Base-by-base conservation (phyloP, 2,888 invertebrate species). In the Nephrotoma flavescens region DNA sequence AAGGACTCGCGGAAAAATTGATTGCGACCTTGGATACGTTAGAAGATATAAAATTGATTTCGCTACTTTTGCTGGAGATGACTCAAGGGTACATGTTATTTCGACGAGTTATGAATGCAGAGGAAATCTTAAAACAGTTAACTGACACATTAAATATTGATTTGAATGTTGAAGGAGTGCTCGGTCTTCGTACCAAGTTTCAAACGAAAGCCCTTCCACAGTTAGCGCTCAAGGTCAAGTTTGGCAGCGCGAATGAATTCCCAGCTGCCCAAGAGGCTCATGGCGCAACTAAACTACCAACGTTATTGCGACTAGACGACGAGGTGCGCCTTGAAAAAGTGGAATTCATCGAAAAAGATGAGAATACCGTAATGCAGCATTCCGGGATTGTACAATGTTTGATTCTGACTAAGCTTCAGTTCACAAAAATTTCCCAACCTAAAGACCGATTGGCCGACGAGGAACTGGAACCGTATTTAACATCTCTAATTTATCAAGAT, bases 181-280 rank as follows among this genome's bases (percentile, higher is more conserved):
- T 99, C 88, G 99, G 99, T 0, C 96, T 96, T 90, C 94, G 99
- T 88, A 99, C 99, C 7, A 96, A 95, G 89, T 97, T 95, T 90
- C 99, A 99, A 91, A 93, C 95, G 89, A 95, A 94, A 83, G 93
- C 95, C 45, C 91, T 97, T 85, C 95, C 99, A 0, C 99, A 99
- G 90, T 92, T 99, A 15, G 94, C 95, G 57, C 91, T 98, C 0
- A 93, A 94, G 89, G 94, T 97, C 86, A 92, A 93, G 6, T 92
- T 92, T 57, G 90, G 91, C 87, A 90, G 91, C 84, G 89, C 91
- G 2, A 91, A 90, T 87, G 89, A 93, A 41, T 91, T 91, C 19
- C 90, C 91, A 0, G 92, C 93, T 7, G 92, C 92, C 3, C 92
- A 92, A 71, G 90, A 92, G 11, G 93, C 93, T 86, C 93, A 94